Base-by-base conservation (phyloP, 2,888 invertebrate genomes). In the Chrysina gloriosa region DNA sequence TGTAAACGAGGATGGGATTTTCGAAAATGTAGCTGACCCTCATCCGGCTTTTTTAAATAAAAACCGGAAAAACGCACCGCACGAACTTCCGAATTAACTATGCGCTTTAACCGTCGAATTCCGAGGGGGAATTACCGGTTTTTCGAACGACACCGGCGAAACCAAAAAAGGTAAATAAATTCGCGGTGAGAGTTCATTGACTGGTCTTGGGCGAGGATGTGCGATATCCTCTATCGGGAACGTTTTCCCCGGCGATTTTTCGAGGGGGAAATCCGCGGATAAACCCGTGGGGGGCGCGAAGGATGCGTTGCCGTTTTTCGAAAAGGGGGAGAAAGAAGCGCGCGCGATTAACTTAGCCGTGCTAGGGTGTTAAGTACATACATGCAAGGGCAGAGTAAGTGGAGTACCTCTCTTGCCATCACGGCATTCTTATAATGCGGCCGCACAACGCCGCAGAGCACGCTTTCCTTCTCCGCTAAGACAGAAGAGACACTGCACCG, bases 331-430 rank as follows among this genome's bases (percentile, higher is more conserved):
- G 21, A 19, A 21, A 61, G 16, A 14, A 42, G 29, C 5, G 34
- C 14, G 23, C 5, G 14, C 27, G 27, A 42, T 45, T 63, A 48
- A 47, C 21, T 58, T 63, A 36, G 39, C 45, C 54, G 66, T 45
- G 66, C 66, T 66, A 58, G 72, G 72, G 70, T 71, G 71, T n/a
- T 39, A 39, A 39, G 39, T 71, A 71, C 70, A 71, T 71, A 72
- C 71, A 71, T 71, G 70, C 71, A 71, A 45, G 71, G 27, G 34
- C 58, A 61, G 42, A 61, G 58, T 61, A 61, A 61, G 58, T 61
- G 36, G 36, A 65, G 75, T 88, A 89, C 88, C 89, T 89, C 89
- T 88, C 89, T 89, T 87, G 89, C 89, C 89, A 89, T 89, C 87
- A 89, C 89, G 88, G 88, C 89, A 89, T 89, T 86, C 83, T 87